Conservation (phyloP, 1,140 invertebrate genomes). For the Aricia agestis region DNA sequence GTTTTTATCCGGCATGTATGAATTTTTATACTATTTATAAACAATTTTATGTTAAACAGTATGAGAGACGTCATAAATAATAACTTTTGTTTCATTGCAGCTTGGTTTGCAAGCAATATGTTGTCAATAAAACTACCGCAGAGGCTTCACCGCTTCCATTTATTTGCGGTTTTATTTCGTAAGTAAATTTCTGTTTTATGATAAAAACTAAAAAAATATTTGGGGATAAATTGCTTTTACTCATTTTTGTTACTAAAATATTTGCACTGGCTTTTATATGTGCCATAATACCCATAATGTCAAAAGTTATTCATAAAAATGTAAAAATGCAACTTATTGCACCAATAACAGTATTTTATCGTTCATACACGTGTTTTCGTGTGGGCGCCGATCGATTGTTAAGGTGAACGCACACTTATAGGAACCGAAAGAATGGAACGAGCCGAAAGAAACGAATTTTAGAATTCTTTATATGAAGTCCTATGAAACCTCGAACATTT, state of each 20-base stretch:
- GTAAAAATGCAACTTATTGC: background rate
- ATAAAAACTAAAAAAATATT: background rate
- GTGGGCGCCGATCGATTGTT: background rate
- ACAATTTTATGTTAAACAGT: constrained; percentile 22
- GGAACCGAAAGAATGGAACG: no score
- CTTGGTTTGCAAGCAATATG: constrained; percentile 81
- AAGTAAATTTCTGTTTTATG: constrained; percentile 54
- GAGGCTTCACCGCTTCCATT: constrained; percentile 85
- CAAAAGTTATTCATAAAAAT: background rate
- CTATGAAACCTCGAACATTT: no score
- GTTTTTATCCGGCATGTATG: constrained; percentile 60
- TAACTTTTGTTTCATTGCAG: constrained; percentile 66
- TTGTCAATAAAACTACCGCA: constrained; percentile 80
- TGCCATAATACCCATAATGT: background rate
- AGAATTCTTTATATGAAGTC: no score
- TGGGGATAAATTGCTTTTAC: no score
- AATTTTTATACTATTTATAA: constrained; percentile 23
- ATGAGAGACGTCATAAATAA: constrained; percentile 21
- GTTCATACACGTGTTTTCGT: background rate
- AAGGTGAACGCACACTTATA: no score
- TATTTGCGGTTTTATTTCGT: constrained; percentile 86
- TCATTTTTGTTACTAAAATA: background rate
- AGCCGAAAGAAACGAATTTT: no score
- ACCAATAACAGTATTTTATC: background rate
- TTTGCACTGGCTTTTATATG: background rate